Evolutionary conservation across 2,888 invertebrate species (phyloP).

Genomic region (Nebria salina): DNA sequence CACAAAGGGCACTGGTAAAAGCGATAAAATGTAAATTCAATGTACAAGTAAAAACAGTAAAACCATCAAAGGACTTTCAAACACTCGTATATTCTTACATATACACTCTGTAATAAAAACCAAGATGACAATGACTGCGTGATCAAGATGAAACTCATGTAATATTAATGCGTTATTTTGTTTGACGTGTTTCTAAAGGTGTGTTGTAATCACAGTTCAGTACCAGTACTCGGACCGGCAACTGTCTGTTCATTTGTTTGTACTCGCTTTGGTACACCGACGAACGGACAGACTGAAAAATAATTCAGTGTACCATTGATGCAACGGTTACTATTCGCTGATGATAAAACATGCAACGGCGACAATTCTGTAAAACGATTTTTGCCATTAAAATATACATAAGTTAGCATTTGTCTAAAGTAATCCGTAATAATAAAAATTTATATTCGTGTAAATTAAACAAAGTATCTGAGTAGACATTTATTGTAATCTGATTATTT

Average conservation of each 20-base stretch:
- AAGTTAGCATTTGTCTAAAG: no score
- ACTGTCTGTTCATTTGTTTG: background rate
- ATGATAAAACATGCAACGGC: no score
- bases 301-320: background rate
- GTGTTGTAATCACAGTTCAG: background rate
- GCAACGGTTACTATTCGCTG: background rate
- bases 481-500: no score
- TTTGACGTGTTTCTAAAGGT: slow-evolving; percentile 28
- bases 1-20: slow-evolving; percentile 14
- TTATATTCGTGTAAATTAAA: no score
- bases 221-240: background rate
- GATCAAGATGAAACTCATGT: slow-evolving; percentile 43
- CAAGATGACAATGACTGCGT: slow-evolving; percentile 37
- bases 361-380: no score
- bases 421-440: no score
- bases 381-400: no score
- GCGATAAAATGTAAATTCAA: slow-evolving; percentile 45
- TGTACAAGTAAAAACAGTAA: slow-evolving; percentile 41
- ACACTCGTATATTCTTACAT: background rate
- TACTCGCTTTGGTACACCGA: background rate
- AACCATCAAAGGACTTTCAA: slow-evolving; percentile 17
- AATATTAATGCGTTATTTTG: slow-evolving; percentile 40
- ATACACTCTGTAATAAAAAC: background rate
- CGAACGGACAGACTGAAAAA: background rate
- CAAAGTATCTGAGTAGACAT: no score